phyloP scores from a whole-genome alignment of 2,113 vertebrate genomes.

The Elachura formosa region DNA sequence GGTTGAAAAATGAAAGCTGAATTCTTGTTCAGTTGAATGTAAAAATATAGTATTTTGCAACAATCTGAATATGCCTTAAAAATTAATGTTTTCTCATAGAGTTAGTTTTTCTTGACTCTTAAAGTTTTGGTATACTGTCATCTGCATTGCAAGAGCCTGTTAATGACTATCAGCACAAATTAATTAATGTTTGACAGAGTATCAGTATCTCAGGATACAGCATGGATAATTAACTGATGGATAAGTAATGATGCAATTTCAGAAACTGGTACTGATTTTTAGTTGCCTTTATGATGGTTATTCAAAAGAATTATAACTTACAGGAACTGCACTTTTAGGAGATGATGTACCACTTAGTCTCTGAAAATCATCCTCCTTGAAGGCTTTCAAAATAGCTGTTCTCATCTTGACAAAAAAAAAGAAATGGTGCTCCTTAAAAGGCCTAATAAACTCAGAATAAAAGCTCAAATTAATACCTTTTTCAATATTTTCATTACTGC shows the following conservation, averaged over 20 bases:
- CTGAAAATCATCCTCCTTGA: not conserved
- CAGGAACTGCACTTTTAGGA: not conserved
- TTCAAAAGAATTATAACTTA: constrained; percentile 17
- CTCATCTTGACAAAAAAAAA: not conserved
- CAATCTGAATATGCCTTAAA: not conserved
- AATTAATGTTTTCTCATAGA: not conserved
- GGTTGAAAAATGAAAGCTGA: not conserved
- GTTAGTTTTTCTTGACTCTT: not conserved
- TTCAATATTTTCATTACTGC: not conserved
- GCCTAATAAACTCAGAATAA: not conserved
- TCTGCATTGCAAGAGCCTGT: constrained; percentile 11
- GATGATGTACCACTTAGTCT: not conserved
- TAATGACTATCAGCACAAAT: constrained; percentile 45
- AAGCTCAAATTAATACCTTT: not conserved
- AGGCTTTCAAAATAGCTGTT: not conserved
- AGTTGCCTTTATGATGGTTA: not conserved
- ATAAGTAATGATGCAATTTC: constrained; percentile 38
- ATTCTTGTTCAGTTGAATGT: not conserved
- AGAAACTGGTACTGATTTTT: constrained; percentile 29
- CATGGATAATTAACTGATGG: constrained; percentile 49
- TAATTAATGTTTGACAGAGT: constrained; percentile 45
- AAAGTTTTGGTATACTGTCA: constrained; percentile 20
- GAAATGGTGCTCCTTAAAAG: not conserved
- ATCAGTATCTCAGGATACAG: constrained; percentile 37
- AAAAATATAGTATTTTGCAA: not conserved